A percentile compares a stretch with the other conserved stretches of the same genome.
Evolutionary conservation across 2,113 vertebrate genomes (phyloP).

Genomic region (Anser cygnoides): DNA sequence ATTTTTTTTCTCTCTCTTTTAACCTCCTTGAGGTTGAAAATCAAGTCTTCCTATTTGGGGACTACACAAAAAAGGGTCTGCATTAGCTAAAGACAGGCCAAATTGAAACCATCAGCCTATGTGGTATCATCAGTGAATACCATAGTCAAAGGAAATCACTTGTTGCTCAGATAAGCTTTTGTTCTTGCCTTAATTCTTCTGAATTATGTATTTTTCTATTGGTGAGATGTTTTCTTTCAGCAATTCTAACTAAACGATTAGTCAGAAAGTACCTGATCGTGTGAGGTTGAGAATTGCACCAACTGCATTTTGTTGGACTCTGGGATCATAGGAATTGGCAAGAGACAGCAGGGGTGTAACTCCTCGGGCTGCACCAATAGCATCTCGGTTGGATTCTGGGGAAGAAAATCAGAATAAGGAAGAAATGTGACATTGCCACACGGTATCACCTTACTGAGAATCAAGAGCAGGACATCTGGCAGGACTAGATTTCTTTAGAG

Average conservation of each 20-base stretch:
- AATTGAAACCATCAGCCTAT: background rate
- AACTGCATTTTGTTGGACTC: slow-evolving; percentile 81
- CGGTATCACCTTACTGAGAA: background rate
- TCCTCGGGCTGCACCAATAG: slow-evolving; percentile 73
- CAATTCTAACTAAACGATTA: background rate
- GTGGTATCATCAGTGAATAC: background rate
- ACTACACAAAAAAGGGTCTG: background rate
- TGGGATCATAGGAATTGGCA: slow-evolving; percentile 79
- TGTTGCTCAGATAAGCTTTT: background rate
- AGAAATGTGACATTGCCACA: background rate
- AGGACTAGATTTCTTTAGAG: background rate
- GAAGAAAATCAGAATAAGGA: background rate
- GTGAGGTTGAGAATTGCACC: slow-evolving; percentile 83
- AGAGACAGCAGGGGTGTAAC: slow-evolving; percentile 77
- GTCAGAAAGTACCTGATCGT: slow-evolving; percentile 74
- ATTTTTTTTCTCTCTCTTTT: background rate
- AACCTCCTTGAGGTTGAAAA: background rate
- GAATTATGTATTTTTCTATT: background rate
- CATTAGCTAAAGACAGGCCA: background rate
- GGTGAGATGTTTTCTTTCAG: background rate
- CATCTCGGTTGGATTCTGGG: slow-evolving; percentile 78
- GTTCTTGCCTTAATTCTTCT: background rate
- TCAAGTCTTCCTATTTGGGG: background rate
- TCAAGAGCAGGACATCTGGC: background rate
- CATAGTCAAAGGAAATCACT: background rate